Base-by-base conservation (phyloP, 2,113 vertebrate species). In the Megalops atlanticus region DNA sequence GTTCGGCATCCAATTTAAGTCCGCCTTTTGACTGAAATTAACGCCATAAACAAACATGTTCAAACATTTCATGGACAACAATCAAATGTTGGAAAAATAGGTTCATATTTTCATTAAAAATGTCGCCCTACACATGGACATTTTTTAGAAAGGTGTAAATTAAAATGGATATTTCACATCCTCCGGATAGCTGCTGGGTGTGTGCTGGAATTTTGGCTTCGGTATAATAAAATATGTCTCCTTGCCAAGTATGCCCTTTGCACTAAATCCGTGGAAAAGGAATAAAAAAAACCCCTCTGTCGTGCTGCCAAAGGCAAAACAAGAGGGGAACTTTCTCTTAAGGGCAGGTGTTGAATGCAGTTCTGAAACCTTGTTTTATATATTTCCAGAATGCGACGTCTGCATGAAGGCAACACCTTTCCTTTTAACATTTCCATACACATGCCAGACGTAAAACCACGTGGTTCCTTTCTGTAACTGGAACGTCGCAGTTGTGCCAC, bases 321-420 rank as follows among this genome's bases (percentile, higher is more conserved):
- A 16, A 18, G 24, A 40, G 18, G 11, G 4, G 72, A 43, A 64
- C 76, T 11, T 69, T 35, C 33, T 8, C 36, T 10, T 38, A 68
- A 39, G 38, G 36, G n/a, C n/a, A n/a, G n/a, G n/a, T n/a, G n/a
- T n/a, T n/a, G 68, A 78, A 41, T 87, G 81, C 81, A 82, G 49
- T 70, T 80, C 16, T 73, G 21, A 31, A 85, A 83, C 80, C 86
- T 85, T 86, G 84, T 83, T 85, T 80, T 80, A 38, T 31, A 82
- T 78, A n/a, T 85, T 86, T 84, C 82, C 83, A 70, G 74, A 24
- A 54, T 82, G 81, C 85, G 84, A 79, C 84, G 84, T 87, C 75
- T 87, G 82, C 85, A 85, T 82, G 84, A 89, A 88, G 84, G 88
- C 86, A 87, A 84, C 82, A 82, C 80, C 74, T 82, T 86, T n/a